Evolutionary conservation across 2,113 vertebrate species (phyloP).

Genomic region (Sceloporus tristichus): DNA sequence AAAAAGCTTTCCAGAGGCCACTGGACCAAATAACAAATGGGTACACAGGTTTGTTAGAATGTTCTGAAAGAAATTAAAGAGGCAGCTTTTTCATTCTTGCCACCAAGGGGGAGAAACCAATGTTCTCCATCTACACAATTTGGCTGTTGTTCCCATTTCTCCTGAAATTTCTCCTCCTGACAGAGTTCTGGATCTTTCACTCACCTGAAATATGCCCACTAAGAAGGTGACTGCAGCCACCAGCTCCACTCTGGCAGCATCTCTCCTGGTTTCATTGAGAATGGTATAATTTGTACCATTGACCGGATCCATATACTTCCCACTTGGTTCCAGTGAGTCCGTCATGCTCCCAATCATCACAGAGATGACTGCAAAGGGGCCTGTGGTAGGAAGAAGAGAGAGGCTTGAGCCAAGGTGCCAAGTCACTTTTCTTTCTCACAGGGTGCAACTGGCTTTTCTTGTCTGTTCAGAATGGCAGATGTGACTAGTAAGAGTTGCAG

Average conservation of each 20-base stretch:
- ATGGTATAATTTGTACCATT: slow-evolving; percentile 71
- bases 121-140: rapidly evolving
- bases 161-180: background rate
- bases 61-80: background rate
- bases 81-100: background rate
- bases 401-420: background rate
- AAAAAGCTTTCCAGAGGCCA: background rate
- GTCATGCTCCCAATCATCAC: slow-evolving; percentile 95
- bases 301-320: slow-evolving; percentile 65
- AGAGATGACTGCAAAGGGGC: slow-evolving; percentile 93
- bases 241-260: slow-evolving; percentile 80
- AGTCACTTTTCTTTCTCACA: background rate
- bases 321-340: slow-evolving; percentile 84
- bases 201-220: slow-evolving; percentile 91
- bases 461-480: background rate
- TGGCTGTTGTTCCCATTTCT: no score
- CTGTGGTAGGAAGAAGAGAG: slow-evolving; percentile 70
- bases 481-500: background rate
- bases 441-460: no score
- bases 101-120: background rate
- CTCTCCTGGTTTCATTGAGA: slow-evolving; percentile 61
- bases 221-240: slow-evolving; percentile 89
- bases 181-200: background rate
- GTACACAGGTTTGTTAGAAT: background rate
- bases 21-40: background rate